Conservation (phyloP, 2,888 invertebrate genomes). For the Acanthoscelides obtectus region DNA sequence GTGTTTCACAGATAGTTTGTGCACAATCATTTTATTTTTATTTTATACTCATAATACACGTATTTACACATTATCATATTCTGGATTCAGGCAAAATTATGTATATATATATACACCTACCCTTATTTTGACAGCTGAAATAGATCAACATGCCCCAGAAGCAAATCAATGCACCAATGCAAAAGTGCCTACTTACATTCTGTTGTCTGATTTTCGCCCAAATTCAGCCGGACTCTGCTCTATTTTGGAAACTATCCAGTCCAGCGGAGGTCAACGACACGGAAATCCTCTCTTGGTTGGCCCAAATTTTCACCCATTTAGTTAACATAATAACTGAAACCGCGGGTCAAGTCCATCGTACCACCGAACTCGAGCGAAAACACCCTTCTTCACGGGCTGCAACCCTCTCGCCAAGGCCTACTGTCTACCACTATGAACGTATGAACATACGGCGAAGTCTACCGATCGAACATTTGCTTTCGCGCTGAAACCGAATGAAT, state of each 20-base stretch:
- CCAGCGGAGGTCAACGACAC: background rate
- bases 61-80: no score
- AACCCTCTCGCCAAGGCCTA: background rate
- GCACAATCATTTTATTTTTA: no score
- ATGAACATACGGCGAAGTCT: background rate
- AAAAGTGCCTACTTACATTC: background rate
- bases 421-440: background rate
- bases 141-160: no score
- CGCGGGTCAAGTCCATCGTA: background rate
- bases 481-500: background rate
- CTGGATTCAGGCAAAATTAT: no score
- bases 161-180: no score
- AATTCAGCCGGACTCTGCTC: background rate
- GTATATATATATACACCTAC: no score
- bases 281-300: background rate
- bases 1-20: no score
- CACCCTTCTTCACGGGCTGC: background rate
- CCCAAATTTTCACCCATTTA: background rate
- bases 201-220: background rate
- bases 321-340: background rate
- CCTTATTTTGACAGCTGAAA: no score
- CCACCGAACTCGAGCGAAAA: background rate
- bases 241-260: background rate
- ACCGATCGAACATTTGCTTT: background rate
- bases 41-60: no score